Percentiles rank a stretch among this genome's conserved stretches.
These are phyloP conservation scores for Halcyon malimbica DNA, from an alignment of 2,113 vertebrate species.

Conservation along the genomic window DNA sequence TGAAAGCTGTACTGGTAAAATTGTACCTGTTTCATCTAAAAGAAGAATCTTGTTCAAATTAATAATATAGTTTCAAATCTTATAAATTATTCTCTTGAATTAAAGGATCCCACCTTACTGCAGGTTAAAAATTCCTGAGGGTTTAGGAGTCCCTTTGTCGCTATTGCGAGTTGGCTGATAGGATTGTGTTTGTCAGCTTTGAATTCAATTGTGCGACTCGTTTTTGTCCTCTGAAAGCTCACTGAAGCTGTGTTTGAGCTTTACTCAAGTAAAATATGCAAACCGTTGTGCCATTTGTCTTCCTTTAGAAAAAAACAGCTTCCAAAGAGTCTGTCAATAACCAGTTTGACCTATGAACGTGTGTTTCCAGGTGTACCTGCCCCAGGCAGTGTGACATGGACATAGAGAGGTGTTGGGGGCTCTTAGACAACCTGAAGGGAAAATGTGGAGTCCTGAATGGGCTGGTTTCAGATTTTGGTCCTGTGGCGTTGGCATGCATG, in stretches of 20 bases:
- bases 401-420: not conserved
- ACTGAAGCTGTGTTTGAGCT: constrained; percentile 31
- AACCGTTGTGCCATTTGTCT: constrained; percentile 4
- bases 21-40: not conserved
- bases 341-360: not conserved
- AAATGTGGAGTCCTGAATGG: not conserved
- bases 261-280: not conserved
- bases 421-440: not conserved
- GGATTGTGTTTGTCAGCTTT: not conserved
- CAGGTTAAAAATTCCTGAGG: not conserved
- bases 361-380: not conserved
- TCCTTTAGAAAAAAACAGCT: not conserved
- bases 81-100: not conserved
- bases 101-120: not conserved
- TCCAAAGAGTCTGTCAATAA: not conserved
- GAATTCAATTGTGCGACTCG: not conserved
- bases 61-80: not conserved
- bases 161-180: not conserved
- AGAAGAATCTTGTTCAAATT: not conserved
- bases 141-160: not conserved
- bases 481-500: no score
- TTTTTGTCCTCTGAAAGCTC: not conserved
- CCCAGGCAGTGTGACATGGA: rapidly evolving
- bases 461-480: not conserved
- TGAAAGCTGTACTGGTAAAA: not conserved